Evolutionary conservation across 92 coral and sea anemone species (phyloP).

Genomic region (Siderastrea siderea): DNA sequence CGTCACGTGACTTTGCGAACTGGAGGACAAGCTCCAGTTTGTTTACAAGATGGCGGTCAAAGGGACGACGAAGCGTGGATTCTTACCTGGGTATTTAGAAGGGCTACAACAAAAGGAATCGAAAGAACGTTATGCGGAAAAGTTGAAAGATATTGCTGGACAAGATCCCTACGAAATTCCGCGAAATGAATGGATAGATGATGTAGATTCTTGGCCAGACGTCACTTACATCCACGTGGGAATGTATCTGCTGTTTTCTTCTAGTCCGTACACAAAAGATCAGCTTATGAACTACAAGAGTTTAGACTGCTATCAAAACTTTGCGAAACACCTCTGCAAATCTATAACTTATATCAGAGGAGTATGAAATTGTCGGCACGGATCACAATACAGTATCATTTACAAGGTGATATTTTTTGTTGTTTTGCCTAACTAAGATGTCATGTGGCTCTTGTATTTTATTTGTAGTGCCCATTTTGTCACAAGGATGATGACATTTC

Average conservation of each 20-base stretch:
- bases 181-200: slow-evolving; percentile 42
- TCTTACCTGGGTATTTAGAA: slow-evolving; percentile 1
- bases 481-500: slow-evolving; percentile 37
- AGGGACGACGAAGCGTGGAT: slow-evolving; percentile 22
- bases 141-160: slow-evolving; percentile 30
- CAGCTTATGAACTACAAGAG: too few relatives aligned
- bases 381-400: background rate
- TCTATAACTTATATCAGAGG: background rate
- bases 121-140: background rate
- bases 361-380: too few relatives aligned
- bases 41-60: slow-evolving; percentile 25
- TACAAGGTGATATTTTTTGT: background rate
- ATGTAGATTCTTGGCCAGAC: slow-evolving; percentile 44
- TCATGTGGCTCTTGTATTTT: background rate
- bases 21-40: slow-evolving; percentile 34
- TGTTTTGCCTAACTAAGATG: background rate
- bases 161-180: slow-evolving; percentile 66
- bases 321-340: background rate
- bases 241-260: too few relatives aligned
- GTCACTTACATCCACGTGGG: background rate
- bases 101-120: background rate
- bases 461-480: slow-evolving; percentile 50
- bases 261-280: too few relatives aligned
- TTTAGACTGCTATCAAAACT: too few relatives aligned
- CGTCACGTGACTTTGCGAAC: slow-evolving; percentile 31